A percentile compares a stretch with the other conserved stretches of the same genome.
phyloP scores from a whole-genome alignment of 2,113 vertebrate genomes.

The Sinocyclocheilus maitianheensis region DNA sequence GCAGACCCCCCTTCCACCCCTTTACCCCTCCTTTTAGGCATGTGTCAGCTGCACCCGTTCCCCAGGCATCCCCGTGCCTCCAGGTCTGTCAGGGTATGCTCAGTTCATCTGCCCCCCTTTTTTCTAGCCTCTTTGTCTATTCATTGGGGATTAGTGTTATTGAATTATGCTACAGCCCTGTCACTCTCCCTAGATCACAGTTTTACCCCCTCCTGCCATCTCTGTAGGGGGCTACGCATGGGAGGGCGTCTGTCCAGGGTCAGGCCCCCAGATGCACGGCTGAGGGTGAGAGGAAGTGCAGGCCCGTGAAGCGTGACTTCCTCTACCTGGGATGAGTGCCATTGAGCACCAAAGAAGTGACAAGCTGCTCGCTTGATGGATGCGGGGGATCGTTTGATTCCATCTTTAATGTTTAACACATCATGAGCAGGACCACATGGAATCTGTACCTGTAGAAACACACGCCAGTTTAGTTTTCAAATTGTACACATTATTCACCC shows the following conservation, averaged over 20 bases:
- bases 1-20: slow-evolving; percentile 12
- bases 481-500: not conserved
- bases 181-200: slow-evolving; percentile 24
- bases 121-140: slow-evolving; percentile 65
- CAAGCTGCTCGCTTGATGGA: slow-evolving; percentile 30
- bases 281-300: slow-evolving; percentile 60
- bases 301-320: slow-evolving; percentile 50
- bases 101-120: slow-evolving; percentile 69
- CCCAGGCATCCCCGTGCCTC: slow-evolving; percentile 57
- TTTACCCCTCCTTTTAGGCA: slow-evolving; percentile 56
- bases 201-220: slow-evolving; percentile 26
- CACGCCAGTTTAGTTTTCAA: not conserved
- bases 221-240: slow-evolving; percentile 13
- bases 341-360: slow-evolving; percentile 17
- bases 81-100: slow-evolving; percentile 59
- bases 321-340: slow-evolving; percentile 41
- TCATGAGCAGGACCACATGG: not conserved
- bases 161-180: slow-evolving; percentile 72
- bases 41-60: slow-evolving; percentile 73
- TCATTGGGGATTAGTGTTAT: slow-evolving; percentile 80
- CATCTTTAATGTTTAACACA: slow-evolving; percentile 12
- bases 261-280: not conserved
- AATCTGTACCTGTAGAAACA: not conserved
- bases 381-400: not conserved
- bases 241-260: not conserved